Evolutionary conservation across 2,888 invertebrate species (phyloP).

Genomic region (Elmis aenea): DNA sequence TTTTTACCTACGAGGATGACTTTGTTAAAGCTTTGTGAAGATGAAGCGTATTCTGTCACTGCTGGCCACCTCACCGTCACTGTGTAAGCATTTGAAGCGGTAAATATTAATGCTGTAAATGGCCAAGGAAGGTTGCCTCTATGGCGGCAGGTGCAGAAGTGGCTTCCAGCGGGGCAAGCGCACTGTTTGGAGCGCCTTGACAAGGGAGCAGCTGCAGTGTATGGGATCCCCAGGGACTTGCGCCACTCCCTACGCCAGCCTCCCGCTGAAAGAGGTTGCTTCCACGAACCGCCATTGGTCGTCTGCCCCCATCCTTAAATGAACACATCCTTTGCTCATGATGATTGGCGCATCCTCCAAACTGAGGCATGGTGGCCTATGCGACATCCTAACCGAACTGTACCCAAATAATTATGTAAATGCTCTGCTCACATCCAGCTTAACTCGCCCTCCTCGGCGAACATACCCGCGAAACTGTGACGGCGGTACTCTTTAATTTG

Average conservation of each 20-base stretch:
- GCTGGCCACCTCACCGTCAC: too few relatives aligned
- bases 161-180: slow-evolving; percentile 36
- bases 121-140: slow-evolving; percentile 10
- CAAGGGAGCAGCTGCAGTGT: slow-evolving; percentile 29
- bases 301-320: slow-evolving; percentile 24
- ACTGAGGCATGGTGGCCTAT: slow-evolving; percentile 30
- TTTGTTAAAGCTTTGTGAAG: too few relatives aligned
- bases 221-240: slow-evolving; percentile 25
- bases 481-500: slow-evolving; percentile 30
- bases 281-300: slow-evolving; percentile 24
- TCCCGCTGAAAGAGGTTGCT: slow-evolving; percentile 25
- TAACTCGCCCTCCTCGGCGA: slow-evolving; percentile 22
- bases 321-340: slow-evolving; percentile 26
- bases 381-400: slow-evolving; percentile 25
- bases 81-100: neutral
- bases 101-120: slow-evolving; percentile 4
- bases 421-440: slow-evolving; percentile 40
- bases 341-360: slow-evolving; percentile 30
- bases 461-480: slow-evolving; percentile 22
- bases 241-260: slow-evolving; percentile 28
- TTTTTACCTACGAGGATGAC: too few relatives aligned
- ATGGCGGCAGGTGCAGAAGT: slow-evolving; percentile 39
- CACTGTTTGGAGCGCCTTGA: slow-evolving; percentile 25
- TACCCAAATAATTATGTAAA: slow-evolving; percentile 40
- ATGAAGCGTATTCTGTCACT: too few relatives aligned